Base-by-base conservation (phyloP, 2,797 vertebrate species). In the Etheostoma perlongum region DNA sequence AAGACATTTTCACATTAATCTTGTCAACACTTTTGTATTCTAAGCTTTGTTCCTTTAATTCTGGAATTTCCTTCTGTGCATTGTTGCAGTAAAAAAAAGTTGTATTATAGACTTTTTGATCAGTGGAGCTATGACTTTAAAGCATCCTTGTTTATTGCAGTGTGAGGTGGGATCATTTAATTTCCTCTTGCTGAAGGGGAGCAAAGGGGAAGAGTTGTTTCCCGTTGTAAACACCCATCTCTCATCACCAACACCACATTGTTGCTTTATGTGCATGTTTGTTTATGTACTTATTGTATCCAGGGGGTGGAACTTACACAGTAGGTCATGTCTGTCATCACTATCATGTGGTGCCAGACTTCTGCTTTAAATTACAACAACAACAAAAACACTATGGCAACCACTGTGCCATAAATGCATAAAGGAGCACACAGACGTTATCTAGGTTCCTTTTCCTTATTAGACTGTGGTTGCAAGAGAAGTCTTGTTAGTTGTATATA, bases 211-310 rank as follows among this genome's bases (percentile, higher is more conserved):
- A 72, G 61, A 80, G 48, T 25, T 33, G 85, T 54, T 87, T 90
- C 84, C 89, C 84, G 76, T 67, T 73, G 67, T 88, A 85, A 92
- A 91, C 83, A 81, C 47, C 10, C 69, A 40, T 85, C 85, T 82
- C 61, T 90, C 91, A 76, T 74, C 88, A 21, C 48, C 60, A 65
- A 19, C 73, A 67, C 18, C 19, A 67, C 66, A 65, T 21, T 48
- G 74, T 78, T 83, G 73, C 79, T 74, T 63, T 76, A 60, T 82
- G 59, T 44, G 42, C 40, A 72, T 73, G 81, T 88, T 85, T 88
- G 84, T 90, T 85, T 87, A 69, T 79, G 77, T 44, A 21, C 84
- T 89, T 74, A 76, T 78, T 82, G 76, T 84, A 84, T 84, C 86
- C 79, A 75, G 67, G 72, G 68, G 84, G 81, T 76, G 70, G 59